Percentiles rank a stretch among this genome's conserved stretches.
These are phyloP conservation scores for Odocoileus virginianus DNA, from an alignment of 2,113 vertebrate genomes.

Conservation along the genomic window DNA sequence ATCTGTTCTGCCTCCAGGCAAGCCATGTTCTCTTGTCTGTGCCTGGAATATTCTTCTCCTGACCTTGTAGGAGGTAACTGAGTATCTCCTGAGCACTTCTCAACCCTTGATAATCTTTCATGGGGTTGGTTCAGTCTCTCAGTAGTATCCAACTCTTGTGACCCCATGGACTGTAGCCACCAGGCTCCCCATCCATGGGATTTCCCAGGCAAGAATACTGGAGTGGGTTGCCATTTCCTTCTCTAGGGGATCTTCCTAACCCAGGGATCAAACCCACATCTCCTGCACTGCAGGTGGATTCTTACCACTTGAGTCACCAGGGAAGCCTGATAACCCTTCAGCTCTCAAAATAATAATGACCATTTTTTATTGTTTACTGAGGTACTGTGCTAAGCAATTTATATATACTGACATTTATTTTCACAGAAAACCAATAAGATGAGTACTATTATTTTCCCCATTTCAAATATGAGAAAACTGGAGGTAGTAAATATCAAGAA, in stretches of 20 bases:
- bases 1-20: not conserved
- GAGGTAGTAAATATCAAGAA: not conserved
- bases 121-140: not conserved
- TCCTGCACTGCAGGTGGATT: not conserved
- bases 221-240: not conserved
- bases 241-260: not conserved
- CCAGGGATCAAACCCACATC: not conserved
- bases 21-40: not conserved
- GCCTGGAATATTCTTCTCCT: not conserved
- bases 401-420: not conserved
- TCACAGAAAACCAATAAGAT: not conserved
- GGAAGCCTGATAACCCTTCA: not conserved
- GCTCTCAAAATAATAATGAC: not conserved
- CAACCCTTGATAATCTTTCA: not conserved
- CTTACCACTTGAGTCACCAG: not conserved
- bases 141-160: not conserved
- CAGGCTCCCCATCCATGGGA: not conserved
- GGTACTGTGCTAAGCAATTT: not conserved
- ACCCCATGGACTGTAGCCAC: not conserved
- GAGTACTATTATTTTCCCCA: not conserved
- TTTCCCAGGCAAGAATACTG: not conserved
- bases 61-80: not conserved
- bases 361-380: not conserved
- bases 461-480: slow-evolving; percentile 1
- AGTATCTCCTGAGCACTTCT: not conserved